Evolutionary conservation across 2,797 vertebrate genomes (phyloP).

Genomic region (Enteromius afrohamiltoni): DNA sequence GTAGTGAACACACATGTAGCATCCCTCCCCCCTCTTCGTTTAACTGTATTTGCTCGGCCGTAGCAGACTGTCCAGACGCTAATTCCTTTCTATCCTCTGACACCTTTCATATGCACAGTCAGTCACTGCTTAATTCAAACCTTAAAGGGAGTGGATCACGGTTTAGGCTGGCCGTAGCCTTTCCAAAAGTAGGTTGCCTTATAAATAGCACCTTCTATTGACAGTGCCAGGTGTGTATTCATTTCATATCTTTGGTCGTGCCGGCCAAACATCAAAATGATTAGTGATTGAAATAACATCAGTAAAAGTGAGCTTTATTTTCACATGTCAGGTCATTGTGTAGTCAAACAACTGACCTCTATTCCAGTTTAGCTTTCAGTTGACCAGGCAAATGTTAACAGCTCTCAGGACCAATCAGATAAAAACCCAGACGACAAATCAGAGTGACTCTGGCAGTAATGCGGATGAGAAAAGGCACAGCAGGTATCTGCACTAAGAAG

Average conservation of each 20-base stretch:
- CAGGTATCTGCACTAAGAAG: conserved; percentile 26
- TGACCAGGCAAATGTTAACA: conserved; percentile 19
- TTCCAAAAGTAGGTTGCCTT: conserved; percentile 35
- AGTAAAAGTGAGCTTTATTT: background rate
- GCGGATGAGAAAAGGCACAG: conserved; percentile 48
- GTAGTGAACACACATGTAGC: background rate
- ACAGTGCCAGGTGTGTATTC: conserved; percentile 50
- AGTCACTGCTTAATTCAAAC: conserved; percentile 26
- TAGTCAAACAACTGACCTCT: background rate
- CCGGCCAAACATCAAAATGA: conserved; percentile 25
- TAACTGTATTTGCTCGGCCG: background rate
- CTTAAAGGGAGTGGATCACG: conserved; percentile 22
- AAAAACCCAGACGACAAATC: conserved; percentile 25
- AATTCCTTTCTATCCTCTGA: conserved; percentile 50
- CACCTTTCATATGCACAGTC: background rate
- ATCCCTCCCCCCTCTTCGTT: conserved; percentile 2
- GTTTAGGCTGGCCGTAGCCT: background rate
- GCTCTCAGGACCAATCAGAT: conserved; percentile 17
- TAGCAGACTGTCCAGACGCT: conserved; percentile 35
- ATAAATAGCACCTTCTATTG: conserved; percentile 51
- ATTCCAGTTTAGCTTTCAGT: background rate
- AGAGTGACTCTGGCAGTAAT: conserved; percentile 41
- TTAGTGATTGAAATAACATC: background rate
- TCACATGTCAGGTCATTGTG: conserved; percentile 8
- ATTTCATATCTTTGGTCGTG: conserved; percentile 18